These are phyloP conservation scores for Spilarctia lutea DNA, from an alignment of 2,888 invertebrate species.

Conservation along the genomic window DNA sequence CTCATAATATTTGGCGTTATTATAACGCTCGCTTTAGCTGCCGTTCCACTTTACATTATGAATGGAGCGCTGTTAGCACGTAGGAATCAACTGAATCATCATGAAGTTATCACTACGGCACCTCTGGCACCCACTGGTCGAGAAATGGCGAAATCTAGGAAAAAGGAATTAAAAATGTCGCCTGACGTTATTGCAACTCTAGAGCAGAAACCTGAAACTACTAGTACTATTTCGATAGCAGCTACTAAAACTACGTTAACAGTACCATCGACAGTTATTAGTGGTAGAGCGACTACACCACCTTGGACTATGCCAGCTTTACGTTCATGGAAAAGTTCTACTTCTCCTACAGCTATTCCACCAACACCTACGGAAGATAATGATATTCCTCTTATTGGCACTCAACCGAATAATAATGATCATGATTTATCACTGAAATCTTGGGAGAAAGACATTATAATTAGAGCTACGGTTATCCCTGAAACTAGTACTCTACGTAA, in stretches of 20 bases:
- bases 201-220: slow-evolving; percentile 63
- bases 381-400: slow-evolving; percentile 67
- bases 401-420: slow-evolving; percentile 67
- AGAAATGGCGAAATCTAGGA: slow-evolving; percentile 72
- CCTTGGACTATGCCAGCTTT: slow-evolving; percentile 86
- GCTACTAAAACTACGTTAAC: slow-evolving; percentile 59
- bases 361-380: slow-evolving; percentile 71
- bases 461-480: slow-evolving; percentile 73
- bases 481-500: slow-evolving; percentile 72
- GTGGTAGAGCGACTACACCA: slow-evolving; percentile 71
- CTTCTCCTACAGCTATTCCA: slow-evolving; percentile 67
- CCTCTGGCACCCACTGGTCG: slow-evolving; percentile 66
- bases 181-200: slow-evolving; percentile 66
- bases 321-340: slow-evolving; percentile 75
- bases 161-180: slow-evolving; percentile 75
- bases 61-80: slow-evolving; percentile 68
- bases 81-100: slow-evolving; percentile 61
- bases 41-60: slow-evolving; percentile 75
- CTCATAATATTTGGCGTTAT: slow-evolving; percentile 73
- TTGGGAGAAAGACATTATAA: slow-evolving; percentile 78
- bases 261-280: slow-evolving; percentile 55
- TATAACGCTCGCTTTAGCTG: slow-evolving; percentile 69
- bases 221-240: slow-evolving; percentile 58
- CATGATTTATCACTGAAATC: slow-evolving; percentile 74
- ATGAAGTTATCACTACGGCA: slow-evolving; percentile 60